Evolutionary conservation across 2,113 vertebrate species (phyloP), one percentile per base, ranked within the genome.

Genomic region (Amia ocellicauda): DNA sequence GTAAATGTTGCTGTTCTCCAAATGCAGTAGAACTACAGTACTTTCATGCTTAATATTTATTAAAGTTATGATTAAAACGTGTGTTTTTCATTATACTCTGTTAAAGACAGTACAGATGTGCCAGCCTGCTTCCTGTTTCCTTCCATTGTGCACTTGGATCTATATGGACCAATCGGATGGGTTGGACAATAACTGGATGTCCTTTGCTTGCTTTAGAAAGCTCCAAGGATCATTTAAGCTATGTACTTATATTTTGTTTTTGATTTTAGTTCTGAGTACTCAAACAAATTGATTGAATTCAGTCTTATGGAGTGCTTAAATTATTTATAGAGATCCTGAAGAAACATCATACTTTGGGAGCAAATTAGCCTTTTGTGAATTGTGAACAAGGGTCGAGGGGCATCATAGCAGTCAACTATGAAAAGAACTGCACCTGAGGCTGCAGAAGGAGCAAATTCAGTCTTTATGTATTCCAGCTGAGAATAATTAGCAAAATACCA

Each of bases 71-170:
- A 52, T 24, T 27, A 36, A 36, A 47, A 40, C 60, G 42, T 40
- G 43, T 27, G 29, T 58, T 56, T 45, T 87, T 86, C 87, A 89
- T 91, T 90, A 90, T 83, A 72, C 71, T 62, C 85, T 91, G 87
- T 89, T 90, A 88, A 50, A 91, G 89, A 91, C 88, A 84, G 85
- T 87, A 87, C 86, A 83, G 87, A 90, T 90, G 87, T 87, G 83
- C 86, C 83, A 77, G 84, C 83, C 85, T 86, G 80, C 87, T 92
- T 92, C 89, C 90, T 89, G 87, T 87, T 91, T 91, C 89, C 88
- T 87, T 83, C 87, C 82, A 88, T 90, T 91, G 88, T 90, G 84
- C 83, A 86, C 86, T 88, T 85, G 84, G 83, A 83, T 80, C 72
- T 88, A 86, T 88, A 87, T 86, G 89, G 87, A 87, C 89, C 88